Evolutionary conservation across 1,140 invertebrate genomes (phyloP), one percentile per base, ranked within the genome.

Genomic region (Phymorhynchus buccinoides): DNA sequence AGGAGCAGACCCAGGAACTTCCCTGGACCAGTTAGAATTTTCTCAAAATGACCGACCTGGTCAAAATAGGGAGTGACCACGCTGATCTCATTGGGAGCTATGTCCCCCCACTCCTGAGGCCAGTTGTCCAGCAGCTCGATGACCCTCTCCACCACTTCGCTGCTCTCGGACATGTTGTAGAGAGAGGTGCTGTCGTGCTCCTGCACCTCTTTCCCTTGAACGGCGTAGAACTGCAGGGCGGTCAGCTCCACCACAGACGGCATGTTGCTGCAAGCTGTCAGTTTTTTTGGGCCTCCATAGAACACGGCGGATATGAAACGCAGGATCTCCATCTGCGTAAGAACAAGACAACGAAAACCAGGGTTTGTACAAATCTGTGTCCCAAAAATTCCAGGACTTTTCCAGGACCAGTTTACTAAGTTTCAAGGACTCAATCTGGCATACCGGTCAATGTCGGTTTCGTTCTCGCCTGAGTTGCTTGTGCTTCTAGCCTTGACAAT

Each of bases 41-140:
- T n/a, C n/a, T n/a, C n/a, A n/a, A n/a, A n/a, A n/a, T n/a, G 56
- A 62, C 62, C 42, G 42, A 96, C 96, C 94, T 97, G 97, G 93
- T 97, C 96, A 22, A 96, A 95, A 92, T 97, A 97, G 22, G 96
- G 96, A 0, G 96, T 96, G 89, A 97, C 95, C n/a, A 97, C 96
- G 0, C 96, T 96, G 48, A 97, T 96, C 79, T 95, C 95, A 77
- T 95, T 95, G 83, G 96, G 96, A 84, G 95, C 95, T n/a, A 95
- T 94, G 44, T 95, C 93, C 0, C 96, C 96, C 96, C 96, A 97
- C 16, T 95, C 93, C 3, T 93, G 87, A 7, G 96, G 96, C 96
- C 96, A 97, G 30, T 94, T 94, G 18, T 95, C 94, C 37, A 95
- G 95, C 62, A 97, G 91, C 87, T 96, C 95, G 9, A 94, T 92